A percentile compares a stretch with the other conserved stretches of the same genome.
These are phyloP conservation scores for Morus bassanus DNA, from an alignment of 2,797 vertebrate species.

Conservation along the genomic window DNA sequence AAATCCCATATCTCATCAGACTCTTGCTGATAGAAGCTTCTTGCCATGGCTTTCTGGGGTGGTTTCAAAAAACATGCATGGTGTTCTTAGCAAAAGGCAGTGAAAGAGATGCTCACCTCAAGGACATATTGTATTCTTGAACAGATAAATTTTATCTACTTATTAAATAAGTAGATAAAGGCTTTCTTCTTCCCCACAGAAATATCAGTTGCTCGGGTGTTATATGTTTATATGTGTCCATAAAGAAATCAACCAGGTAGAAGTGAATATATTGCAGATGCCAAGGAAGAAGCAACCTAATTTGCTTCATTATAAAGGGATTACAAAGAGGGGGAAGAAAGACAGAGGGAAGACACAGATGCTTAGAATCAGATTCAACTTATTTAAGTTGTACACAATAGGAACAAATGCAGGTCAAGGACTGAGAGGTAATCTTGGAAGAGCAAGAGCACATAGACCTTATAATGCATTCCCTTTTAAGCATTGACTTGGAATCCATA, in stretches of 20 bases:
- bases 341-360: background rate
- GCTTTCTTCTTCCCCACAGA: background rate
- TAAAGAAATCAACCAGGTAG: background rate
- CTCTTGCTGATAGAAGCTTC: constrained; percentile 43
- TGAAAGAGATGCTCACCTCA: constrained; percentile 36
- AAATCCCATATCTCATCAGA: constrained; percentile 47
- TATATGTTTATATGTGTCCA: background rate
- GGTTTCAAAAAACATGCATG: constrained; percentile 8
- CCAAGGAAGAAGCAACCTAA: background rate
- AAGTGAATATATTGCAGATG: background rate
- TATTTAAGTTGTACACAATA: background rate
- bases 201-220: background rate
- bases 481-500: background rate
- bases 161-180: background rate
- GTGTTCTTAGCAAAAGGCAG: constrained; percentile 28
- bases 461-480: background rate
- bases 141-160: background rate
- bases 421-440: background rate
- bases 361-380: background rate
- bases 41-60: constrained; percentile 42
- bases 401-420: background rate
- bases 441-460: fast-evolving
- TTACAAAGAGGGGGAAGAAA: background rate
- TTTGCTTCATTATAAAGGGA: background rate
- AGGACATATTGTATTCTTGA: background rate